phyloP scores from a whole-genome alignment of 1,140 invertebrate species.

The Dinothrombium tinctorium region DNA sequence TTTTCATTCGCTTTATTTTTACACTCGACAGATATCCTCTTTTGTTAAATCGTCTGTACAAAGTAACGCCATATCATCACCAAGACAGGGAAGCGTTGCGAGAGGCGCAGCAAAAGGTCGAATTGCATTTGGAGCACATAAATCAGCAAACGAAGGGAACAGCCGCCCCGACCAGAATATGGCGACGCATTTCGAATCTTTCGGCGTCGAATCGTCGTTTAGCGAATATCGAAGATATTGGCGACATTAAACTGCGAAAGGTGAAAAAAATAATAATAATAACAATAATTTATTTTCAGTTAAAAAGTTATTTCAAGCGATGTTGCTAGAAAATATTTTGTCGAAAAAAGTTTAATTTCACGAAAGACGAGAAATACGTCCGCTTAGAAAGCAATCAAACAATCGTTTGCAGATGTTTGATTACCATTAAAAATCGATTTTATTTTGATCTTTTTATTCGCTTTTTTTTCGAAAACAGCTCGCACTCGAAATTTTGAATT shows the following conservation, averaged over 20 bases:
- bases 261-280: slow-evolving; percentile 13
- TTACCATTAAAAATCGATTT: no score
- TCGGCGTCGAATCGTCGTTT: slow-evolving; percentile 21
- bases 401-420: no score
- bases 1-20: no score
- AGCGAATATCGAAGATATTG: slow-evolving; percentile 49
- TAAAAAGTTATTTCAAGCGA: no score
- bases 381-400: no score
- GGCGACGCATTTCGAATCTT: slow-evolving; percentile 61
- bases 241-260: slow-evolving; percentile 62
- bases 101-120: slow-evolving; percentile 69
- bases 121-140: slow-evolving; percentile 76
- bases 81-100: slow-evolving; percentile 41
- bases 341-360: no score
- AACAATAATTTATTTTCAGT: no score
- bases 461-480: slow-evolving; percentile 28
- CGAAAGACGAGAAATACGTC: no score
- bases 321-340: no score
- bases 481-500: slow-evolving; percentile 70
- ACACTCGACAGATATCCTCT: slow-evolving; percentile 51
- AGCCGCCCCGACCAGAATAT: slow-evolving; percentile 47
- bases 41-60: slow-evolving; percentile 59
- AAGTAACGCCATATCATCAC: slow-evolving; percentile 61
- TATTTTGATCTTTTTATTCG: no score
- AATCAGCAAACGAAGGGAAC: slow-evolving; percentile 63